Conservation (phyloP, 2,113 vertebrate species). For the Erythrolamprus reginae region DNA sequence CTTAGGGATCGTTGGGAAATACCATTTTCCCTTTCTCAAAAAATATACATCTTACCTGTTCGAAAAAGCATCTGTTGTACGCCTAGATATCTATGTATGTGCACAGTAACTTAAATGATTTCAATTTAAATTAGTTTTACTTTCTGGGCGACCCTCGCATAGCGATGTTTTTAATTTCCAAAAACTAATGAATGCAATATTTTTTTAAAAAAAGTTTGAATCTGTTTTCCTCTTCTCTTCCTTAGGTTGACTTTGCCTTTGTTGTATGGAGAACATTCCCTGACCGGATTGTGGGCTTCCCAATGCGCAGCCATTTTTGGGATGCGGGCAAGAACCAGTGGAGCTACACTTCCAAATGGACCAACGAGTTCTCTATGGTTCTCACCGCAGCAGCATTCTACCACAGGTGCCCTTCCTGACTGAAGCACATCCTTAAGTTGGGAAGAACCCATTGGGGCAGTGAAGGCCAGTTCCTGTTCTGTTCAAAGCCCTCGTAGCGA, state of each 20-base stretch:
- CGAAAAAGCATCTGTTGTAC: neutral
- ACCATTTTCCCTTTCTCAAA: neutral
- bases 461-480: neutral
- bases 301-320: conserved; percentile 87
- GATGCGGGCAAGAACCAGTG: conserved; percentile 75
- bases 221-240: neutral
- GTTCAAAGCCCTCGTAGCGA: too few species aligned
- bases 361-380: conserved; percentile 89
- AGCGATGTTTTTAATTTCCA: too few species aligned
- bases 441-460: neutral
- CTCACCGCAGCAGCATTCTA: conserved; percentile 89
- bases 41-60: neutral
- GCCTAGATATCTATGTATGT: neutral
- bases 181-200: too few species aligned
- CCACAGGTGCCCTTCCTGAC: conserved; percentile 75
- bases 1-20: neutral
- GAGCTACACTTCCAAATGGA: conserved; percentile 84
- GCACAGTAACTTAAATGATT: neutral
- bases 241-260: conserved; percentile 91
- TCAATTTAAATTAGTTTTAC: neutral
- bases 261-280: conserved; percentile 89
- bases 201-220: too few species aligned
- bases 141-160: too few species aligned
- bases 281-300: conserved; percentile 88
- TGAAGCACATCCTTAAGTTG: neutral